phyloP scores from a whole-genome alignment of 2,113 vertebrate species.

The Chaetodon auriga region DNA sequence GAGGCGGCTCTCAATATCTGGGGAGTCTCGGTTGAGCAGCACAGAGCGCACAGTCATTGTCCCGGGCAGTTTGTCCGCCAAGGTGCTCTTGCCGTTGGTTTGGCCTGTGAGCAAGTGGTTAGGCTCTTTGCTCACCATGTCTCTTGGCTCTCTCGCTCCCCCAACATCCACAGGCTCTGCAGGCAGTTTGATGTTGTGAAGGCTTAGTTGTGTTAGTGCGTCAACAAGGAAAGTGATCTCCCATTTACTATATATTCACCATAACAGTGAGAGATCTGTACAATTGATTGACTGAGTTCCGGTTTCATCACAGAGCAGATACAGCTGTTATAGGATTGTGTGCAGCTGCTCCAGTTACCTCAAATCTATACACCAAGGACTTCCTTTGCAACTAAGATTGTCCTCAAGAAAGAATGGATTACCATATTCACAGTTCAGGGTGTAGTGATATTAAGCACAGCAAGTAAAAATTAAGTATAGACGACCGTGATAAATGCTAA shows the following conservation, averaged over 20 bases:
- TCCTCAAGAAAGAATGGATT: constrained; percentile 53
- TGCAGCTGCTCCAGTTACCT: constrained; percentile 48
- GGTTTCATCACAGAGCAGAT: constrained; percentile 58
- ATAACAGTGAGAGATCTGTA: constrained; percentile 43
- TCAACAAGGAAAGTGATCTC: constrained; percentile 50
- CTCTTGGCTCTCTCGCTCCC: constrained; percentile 57
- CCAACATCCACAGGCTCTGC: constrained; percentile 78
- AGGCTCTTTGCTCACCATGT: constrained; percentile 88
- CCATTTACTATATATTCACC: constrained; percentile 42
- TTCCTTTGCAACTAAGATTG: constrained; percentile 39
- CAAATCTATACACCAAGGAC: constrained; percentile 35
- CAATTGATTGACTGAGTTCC: constrained; percentile 43
- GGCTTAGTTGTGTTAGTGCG: constrained; percentile 56
- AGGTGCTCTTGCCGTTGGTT: constrained; percentile 80
- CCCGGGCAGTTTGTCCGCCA: constrained; percentile 84
- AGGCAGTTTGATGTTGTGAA: constrained; percentile 64
- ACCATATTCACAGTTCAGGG: constrained; percentile 57
- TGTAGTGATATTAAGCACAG: constrained; percentile 38
- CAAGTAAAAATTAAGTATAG: constrained; percentile 35
- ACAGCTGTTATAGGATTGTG: constrained; percentile 32
- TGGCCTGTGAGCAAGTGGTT: constrained; percentile 80
- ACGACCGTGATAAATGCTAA: constrained; percentile 33
- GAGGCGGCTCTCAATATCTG: constrained; percentile 86
- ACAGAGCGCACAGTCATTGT: constrained; percentile 88
- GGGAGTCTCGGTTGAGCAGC: constrained; percentile 88